These are phyloP conservation scores for Cebidichthys violaceus DNA, from an alignment of 2,113 vertebrate genomes.

Conservation along the genomic window DNA sequence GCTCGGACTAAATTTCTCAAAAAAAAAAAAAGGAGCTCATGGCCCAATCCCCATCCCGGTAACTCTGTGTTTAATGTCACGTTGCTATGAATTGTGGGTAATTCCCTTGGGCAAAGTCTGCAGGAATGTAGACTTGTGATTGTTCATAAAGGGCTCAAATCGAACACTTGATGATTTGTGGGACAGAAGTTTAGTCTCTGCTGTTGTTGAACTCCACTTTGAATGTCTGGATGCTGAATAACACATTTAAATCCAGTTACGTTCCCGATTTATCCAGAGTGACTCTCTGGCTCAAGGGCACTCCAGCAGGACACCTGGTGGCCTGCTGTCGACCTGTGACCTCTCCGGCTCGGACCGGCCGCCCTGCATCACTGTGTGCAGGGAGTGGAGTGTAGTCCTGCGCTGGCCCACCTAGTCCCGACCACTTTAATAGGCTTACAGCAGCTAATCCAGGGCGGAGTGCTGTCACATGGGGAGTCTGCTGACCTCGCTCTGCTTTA, in stretches of 20 bases:
- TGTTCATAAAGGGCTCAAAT: no score
- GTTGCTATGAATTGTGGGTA: no score
- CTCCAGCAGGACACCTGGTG: constrained; percentile 10
- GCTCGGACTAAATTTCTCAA: no score
- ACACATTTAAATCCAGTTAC: neutral
- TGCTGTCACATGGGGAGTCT: constrained; percentile 69
- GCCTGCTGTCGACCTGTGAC: constrained; percentile 24
- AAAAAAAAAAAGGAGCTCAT: no score
- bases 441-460: constrained; percentile 66
- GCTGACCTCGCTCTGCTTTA: constrained; percentile 71
- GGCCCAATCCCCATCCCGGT: no score
- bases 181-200: neutral
- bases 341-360: constrained; percentile 17
- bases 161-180: no score
- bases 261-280: neutral
- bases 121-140: no score
- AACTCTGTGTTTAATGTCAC: no score
- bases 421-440: constrained; percentile 71
- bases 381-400: constrained; percentile 23
- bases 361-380: neutral
- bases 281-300: constrained; percentile 43
- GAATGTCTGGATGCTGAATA: no score
- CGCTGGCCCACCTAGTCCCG: constrained; percentile 39
- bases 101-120: no score
- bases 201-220: neutral